Percentiles rank a stretch among this genome's conserved stretches.
Evolutionary conservation across 2,113 vertebrate genomes (phyloP).

Genomic region (Tricholaema leucomelas): DNA sequence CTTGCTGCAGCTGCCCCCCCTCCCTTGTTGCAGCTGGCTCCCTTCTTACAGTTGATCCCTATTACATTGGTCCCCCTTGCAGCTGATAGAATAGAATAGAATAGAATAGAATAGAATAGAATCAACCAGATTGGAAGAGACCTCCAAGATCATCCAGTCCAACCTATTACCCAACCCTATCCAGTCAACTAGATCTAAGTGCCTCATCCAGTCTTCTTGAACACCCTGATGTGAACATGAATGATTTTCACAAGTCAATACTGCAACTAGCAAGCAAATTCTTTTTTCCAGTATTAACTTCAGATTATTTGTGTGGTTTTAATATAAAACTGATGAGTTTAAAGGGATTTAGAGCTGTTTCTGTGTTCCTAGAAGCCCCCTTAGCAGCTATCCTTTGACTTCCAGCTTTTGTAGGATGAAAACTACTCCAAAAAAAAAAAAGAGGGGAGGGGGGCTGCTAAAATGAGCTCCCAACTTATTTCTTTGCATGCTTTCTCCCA

Average conservation of each 20-base stretch:
- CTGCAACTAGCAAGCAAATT: neutral
- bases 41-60: too few species aligned
- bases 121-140: too few species aligned
- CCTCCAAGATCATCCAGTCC: too few species aligned
- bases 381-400: slow-evolving; percentile 3
- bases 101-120: too few species aligned
- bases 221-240: too few species aligned
- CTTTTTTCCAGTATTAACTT: neutral
- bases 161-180: too few species aligned
- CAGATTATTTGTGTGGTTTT: neutral
- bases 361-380: neutral
- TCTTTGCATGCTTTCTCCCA: slow-evolving; percentile 71
- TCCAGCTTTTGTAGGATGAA: slow-evolving; percentile 49
- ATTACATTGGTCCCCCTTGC: too few species aligned
- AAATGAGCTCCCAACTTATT: slow-evolving; percentile 36
- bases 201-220: too few species aligned
- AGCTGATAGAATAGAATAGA: too few species aligned
- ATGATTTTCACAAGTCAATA: neutral
- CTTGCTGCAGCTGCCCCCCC: too few species aligned
- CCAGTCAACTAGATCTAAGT: too few species aligned
- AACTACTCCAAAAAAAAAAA: neutral
- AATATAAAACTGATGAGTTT: neutral
- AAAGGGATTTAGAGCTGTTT: neutral
- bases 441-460: neutral
- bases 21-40: too few species aligned